Conservation (phyloP, 2,888 invertebrate genomes). For the Eupeodes latifasciatus region DNA sequence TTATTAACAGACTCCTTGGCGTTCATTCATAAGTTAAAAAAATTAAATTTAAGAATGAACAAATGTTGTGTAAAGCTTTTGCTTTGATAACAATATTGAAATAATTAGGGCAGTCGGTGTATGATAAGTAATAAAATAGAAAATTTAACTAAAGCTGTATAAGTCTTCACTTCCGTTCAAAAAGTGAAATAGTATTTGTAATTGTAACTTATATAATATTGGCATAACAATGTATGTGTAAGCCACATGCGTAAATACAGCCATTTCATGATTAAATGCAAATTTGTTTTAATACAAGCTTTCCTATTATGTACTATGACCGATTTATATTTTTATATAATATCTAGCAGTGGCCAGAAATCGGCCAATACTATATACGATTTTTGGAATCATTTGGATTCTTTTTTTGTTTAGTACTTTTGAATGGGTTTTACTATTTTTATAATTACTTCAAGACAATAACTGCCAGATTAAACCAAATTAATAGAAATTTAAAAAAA, state of each 20-base stretch:
- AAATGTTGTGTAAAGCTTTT: conserved; percentile 17
- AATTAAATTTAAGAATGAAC: background rate
- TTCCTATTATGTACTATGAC: too few species aligned
- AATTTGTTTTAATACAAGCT: background rate
- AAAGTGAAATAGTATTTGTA: background rate
- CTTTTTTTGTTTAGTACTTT: too few species aligned
- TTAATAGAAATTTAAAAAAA: too few species aligned
- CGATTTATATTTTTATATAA: too few species aligned
- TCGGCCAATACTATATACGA: too few species aligned
- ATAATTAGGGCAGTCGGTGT: conserved; percentile 36
- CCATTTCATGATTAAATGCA: background rate
- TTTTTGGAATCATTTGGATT: too few species aligned
- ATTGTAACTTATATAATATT: background rate
- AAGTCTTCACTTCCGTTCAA: conserved; percentile 28
- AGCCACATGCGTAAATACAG: background rate
- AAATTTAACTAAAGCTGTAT: conserved; percentile 18
- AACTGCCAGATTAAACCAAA: too few species aligned
- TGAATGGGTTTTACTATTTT: too few species aligned
- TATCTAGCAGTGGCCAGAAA: too few species aligned
- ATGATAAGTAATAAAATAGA: conserved; percentile 16
- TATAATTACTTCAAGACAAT: too few species aligned
- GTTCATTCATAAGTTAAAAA: conserved; percentile 17
- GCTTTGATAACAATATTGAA: conserved; percentile 17
- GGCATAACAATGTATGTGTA: background rate
- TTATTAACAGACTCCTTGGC: conserved; percentile 22